Percentiles rank a stretch among this genome's conserved stretches.
These are phyloP conservation scores for Drosophila kanapiae DNA, from an alignment of 1,140 invertebrate genomes.

Conservation along the genomic window DNA sequence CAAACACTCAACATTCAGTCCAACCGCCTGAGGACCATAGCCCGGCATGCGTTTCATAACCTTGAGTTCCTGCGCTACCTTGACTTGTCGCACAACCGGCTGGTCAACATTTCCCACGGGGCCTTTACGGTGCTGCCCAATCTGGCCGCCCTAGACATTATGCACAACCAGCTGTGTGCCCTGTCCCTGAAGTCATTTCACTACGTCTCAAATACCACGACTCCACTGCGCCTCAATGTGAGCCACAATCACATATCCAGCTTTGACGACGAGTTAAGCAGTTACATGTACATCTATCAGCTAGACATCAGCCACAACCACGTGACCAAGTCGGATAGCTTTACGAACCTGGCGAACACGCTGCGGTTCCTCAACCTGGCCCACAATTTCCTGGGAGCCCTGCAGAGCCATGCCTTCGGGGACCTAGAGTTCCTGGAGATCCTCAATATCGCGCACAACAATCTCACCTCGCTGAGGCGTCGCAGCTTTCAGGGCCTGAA, in stretches of 20 bases:
- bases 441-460: slow-evolving; percentile 91
- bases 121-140: slow-evolving; percentile 90
- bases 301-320: slow-evolving; percentile 91
- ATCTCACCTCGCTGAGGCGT: slow-evolving; percentile 89
- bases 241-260: slow-evolving; percentile 89
- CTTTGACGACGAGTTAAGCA: slow-evolving; percentile 87
- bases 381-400: slow-evolving; percentile 90
- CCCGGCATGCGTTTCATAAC: slow-evolving; percentile 88
- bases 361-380: slow-evolving; percentile 90
- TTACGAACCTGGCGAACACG: slow-evolving; percentile 87
- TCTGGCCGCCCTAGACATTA: slow-evolving; percentile 90
- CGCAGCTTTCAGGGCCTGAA: slow-evolving; percentile 91
- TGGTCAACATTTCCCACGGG: slow-evolving; percentile 87
- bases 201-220: slow-evolving; percentile 88
- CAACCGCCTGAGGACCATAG: slow-evolving; percentile 89
- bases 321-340: slow-evolving; percentile 88
- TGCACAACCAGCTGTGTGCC: slow-evolving; percentile 89
- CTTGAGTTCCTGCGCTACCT: slow-evolving; percentile 89
- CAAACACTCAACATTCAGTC: slow-evolving; percentile 90
- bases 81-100: slow-evolving; percentile 89
- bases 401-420: slow-evolving; percentile 90
- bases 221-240: slow-evolving; percentile 89
- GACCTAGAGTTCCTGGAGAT: slow-evolving; percentile 90
- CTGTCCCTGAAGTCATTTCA: slow-evolving; percentile 89
- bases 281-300: slow-evolving; percentile 87